Evolutionary conservation across 2,888 invertebrate species (phyloP).

Genomic region (Pachycephus smyrnensis): DNA sequence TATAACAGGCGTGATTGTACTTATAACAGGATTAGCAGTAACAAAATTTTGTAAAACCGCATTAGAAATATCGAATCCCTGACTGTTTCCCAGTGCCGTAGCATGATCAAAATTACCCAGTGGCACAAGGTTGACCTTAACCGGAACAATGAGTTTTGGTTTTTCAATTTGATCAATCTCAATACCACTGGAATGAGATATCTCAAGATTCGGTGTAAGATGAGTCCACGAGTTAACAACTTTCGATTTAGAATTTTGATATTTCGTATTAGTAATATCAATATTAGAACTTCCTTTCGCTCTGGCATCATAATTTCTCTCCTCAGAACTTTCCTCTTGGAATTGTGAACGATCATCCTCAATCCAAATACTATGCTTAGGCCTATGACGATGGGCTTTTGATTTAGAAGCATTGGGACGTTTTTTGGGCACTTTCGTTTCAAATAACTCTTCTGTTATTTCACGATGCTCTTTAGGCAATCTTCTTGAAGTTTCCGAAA

Average conservation of each 20-base stretch:
- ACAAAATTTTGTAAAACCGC: conserved; percentile 57
- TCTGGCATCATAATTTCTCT: conserved; percentile 28
- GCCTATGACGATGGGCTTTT: conserved; percentile 42
- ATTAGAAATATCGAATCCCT: conserved; percentile 68
- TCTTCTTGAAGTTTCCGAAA: conserved; percentile 43
- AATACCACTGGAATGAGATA: conserved; percentile 52
- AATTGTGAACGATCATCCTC: conserved; percentile 42
- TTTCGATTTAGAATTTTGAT: conserved; percentile 24
- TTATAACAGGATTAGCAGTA: conserved; percentile 44
- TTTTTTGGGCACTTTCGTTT: conserved; percentile 27
- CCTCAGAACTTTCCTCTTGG: conserved; percentile 40
- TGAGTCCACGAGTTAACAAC: conserved; percentile 51
- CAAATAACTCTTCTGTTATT: conserved; percentile 32
- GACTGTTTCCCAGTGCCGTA: conserved; percentile 66
- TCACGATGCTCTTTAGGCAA: conserved; percentile 58
- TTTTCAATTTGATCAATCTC: conserved; percentile 57
- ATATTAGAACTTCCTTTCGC: background rate
- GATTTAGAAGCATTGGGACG: conserved; percentile 38
- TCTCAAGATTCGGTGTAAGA: conserved; percentile 52
- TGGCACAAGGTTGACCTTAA: conserved; percentile 58
- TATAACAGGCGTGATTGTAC: conserved; percentile 45
- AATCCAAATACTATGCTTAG: conserved; percentile 42
- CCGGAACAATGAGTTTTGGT: conserved; percentile 55
- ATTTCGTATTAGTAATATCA: conserved; percentile 24
- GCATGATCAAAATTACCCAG: conserved; percentile 66